Evolutionary conservation across 2,797 vertebrate species (phyloP).

Genomic region (Macropus fuliginosus): DNA sequence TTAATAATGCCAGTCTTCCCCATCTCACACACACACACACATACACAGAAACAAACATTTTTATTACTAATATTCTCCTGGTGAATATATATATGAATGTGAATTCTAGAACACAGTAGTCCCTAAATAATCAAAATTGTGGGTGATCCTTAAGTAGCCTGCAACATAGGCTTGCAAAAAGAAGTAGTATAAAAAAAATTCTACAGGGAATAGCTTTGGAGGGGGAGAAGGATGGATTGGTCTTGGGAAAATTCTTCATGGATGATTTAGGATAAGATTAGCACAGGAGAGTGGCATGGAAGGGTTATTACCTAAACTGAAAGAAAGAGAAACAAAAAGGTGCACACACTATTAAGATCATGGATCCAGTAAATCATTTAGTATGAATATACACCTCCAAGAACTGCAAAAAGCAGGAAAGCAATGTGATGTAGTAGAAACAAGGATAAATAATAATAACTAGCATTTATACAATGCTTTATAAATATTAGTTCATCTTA

Average conservation of each 20-base stretch:
- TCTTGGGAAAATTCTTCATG: neutral
- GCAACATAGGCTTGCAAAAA: neutral
- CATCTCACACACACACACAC: too few relatives aligned
- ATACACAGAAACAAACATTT: neutral
- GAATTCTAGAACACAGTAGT: neutral
- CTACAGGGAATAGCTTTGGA: neutral
- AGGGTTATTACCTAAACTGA: neutral
- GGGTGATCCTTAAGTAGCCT: neutral
- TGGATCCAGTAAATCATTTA: neutral
- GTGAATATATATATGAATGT: neutral
- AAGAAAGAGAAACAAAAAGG: neutral
- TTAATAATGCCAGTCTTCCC: neutral
- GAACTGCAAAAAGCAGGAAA: neutral
- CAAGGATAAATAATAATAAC: neutral
- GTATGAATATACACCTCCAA: neutral
- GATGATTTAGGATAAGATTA: neutral
- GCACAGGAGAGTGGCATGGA: neutral
- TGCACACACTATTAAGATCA: neutral
- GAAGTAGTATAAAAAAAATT: neutral
- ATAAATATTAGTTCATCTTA: neutral
- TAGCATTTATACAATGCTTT: neutral
- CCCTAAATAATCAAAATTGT: neutral
- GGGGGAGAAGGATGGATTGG: neutral
- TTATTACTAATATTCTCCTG: neutral
- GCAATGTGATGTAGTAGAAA: neutral